Evolutionary conservation across 2,113 vertebrate species (phyloP), one percentile per base, ranked within the genome.

Genomic region (Gracilinanus agilis): DNA sequence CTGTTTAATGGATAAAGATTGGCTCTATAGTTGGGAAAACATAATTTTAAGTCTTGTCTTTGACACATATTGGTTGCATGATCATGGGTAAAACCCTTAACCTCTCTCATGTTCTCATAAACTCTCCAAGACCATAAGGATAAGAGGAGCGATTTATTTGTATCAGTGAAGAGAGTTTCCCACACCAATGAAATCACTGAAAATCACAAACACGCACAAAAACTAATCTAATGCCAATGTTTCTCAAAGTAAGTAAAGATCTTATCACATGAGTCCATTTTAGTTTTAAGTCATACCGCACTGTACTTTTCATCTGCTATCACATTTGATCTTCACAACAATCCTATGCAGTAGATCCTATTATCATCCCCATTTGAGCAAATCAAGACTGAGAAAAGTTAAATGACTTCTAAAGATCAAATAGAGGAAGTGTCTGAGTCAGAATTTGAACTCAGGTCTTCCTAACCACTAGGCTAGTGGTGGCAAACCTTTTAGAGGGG

Each of bases 221-320:
- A 23, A 44, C 53, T 92, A 54, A 89, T 94, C 89, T 56, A 89
- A 92, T 55, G 44, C 75, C 53, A 44, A 40, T 92, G 96, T 24
- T 92, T 90, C 88, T 40, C 88, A 93, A 92, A 75, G 61, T 75
- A 96, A 94, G 90, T 90, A 91, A 0, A 67, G 83, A 83, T 96
- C 92, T 96, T 94, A 94, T 93, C 94, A 96, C 44, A 24, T 93
- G 10, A 16, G 90, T 49, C 91, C 92, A 40, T 94, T 92, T 44
- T 29, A 67, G 61, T 92, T 75, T n/a, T 67, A 25, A 27, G 34
- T n/a, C 34, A 75, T n/a, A 67, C 29, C 61, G n/a, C 13, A 19
- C 13, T 67, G 34, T 3, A 75, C 13, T 75, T 75, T 58, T 58
- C 25, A 58, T 19, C 16, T 67, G 61, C 12, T n/a, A 75, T 75